These are phyloP conservation scores for Cryptotermes secundus DNA, from an alignment of 1,140 invertebrate genomes.

Conservation along the genomic window DNA sequence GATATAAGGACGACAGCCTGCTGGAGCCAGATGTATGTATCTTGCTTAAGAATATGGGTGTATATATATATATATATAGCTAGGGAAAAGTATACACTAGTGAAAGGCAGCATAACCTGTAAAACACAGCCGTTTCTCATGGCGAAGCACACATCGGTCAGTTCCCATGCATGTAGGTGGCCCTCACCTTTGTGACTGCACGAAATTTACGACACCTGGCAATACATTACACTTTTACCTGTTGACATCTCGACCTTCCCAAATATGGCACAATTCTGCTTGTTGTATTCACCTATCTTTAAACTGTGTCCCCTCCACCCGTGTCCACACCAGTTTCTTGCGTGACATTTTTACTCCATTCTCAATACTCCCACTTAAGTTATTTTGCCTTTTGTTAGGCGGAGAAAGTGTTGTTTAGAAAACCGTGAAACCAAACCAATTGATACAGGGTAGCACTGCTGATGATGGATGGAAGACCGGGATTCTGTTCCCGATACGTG, in stretches of 20 bases:
- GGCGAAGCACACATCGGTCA: not conserved
- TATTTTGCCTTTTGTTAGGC: not conserved
- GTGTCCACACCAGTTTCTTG: not conserved
- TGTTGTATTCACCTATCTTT: not conserved
- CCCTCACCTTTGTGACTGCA: not conserved
- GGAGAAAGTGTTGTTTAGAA: not conserved
- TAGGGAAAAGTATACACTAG: too few species aligned
- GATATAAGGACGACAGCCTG: too few species aligned
- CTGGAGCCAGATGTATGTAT: too few species aligned
- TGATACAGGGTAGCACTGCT: too few species aligned
- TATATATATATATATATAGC: too few species aligned
- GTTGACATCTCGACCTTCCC: not conserved
- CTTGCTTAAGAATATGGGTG: too few species aligned
- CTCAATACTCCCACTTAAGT: not conserved
- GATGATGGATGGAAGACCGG: too few species aligned
- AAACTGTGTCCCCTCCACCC: too few species aligned
- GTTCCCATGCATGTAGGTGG: not conserved
- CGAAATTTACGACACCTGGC: not conserved
- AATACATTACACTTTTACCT: not conserved
- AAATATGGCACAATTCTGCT: not conserved
- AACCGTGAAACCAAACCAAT: not conserved
- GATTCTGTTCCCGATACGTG: too few species aligned
- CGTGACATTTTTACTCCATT: not conserved
- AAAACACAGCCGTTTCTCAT: too few species aligned
- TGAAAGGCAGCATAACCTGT: too few species aligned